A percentile compares a stretch with the other conserved stretches of the same genome.
Conservation (phyloP, 1,140 invertebrate species). For the Monochamus saltuarius region DNA sequence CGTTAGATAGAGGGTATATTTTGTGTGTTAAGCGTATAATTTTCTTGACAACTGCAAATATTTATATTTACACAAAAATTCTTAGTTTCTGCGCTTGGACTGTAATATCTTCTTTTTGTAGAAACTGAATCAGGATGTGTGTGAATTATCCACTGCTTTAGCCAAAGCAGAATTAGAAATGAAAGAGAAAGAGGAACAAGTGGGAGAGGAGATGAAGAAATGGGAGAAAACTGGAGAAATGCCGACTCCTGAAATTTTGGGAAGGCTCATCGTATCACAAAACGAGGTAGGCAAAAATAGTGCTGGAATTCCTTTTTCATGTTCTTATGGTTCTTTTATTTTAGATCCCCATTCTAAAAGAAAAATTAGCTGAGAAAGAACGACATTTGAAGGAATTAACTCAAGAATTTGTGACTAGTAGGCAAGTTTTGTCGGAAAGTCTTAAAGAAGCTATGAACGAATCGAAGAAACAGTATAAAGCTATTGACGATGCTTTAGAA, state of each 20-base stretch:
- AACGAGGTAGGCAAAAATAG: slow-evolving; percentile 43
- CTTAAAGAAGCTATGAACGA: slow-evolving; percentile 51
- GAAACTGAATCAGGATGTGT: slow-evolving; percentile 58
- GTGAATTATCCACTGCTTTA: slow-evolving; percentile 55
- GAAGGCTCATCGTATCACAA: slow-evolving; percentile 42
- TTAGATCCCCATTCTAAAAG: slow-evolving; percentile 45
- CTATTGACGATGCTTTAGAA: slow-evolving; percentile 53
- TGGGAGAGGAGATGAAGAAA: slow-evolving; percentile 39
- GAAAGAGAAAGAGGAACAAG: slow-evolving; percentile 47
- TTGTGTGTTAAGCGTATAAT: too few species aligned
- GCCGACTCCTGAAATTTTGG: slow-evolving; percentile 44
- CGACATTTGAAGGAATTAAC: slow-evolving; percentile 49
- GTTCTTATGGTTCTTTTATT: slow-evolving; percentile 13
- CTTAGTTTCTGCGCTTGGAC: too few species aligned
- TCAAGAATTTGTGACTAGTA: slow-evolving; percentile 45
- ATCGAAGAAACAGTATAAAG: slow-evolving; percentile 54
- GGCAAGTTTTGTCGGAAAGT: slow-evolving; percentile 51
- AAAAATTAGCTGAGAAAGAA: slow-evolving; percentile 49
- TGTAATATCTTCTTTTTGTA: too few species aligned
- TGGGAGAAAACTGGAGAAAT: slow-evolving; percentile 48
- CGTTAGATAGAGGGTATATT: too few species aligned
- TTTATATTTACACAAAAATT: too few species aligned
- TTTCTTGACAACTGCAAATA: too few species aligned
- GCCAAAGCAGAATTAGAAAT: slow-evolving; percentile 50
- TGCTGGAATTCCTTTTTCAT: not conserved